phyloP scores from a whole-genome alignment of 64 coral and sea anemone genomes.

The Acropora yongei region DNA sequence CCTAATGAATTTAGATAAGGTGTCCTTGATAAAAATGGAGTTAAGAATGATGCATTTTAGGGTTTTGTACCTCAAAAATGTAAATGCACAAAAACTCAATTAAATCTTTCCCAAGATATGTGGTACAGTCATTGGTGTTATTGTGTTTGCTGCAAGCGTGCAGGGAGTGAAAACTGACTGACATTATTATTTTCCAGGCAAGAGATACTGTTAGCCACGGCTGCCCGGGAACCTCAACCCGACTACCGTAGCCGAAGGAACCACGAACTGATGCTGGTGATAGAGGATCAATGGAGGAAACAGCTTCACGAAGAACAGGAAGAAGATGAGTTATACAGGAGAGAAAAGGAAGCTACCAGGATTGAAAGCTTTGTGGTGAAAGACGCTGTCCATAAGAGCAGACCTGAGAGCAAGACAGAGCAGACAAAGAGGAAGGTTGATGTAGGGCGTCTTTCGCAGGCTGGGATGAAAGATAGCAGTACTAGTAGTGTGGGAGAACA shows the following conservation, averaged over 20 bases:
- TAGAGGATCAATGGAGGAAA: slow-evolving; percentile 88
- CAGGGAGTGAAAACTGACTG: background rate
- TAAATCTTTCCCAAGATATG: too few species aligned
- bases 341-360: slow-evolving; percentile 33
- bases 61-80: too few species aligned
- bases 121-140: too few species aligned
- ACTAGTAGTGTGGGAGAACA: background rate
- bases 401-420: slow-evolving; percentile 41
- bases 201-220: slow-evolving; percentile 79
- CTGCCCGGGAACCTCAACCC: slow-evolving; percentile 62
- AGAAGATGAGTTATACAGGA: slow-evolving; percentile 55
- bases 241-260: slow-evolving; percentile 79
- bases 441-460: background rate
- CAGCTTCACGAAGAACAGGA: slow-evolving; percentile 82
- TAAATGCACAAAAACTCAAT: too few species aligned
- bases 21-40: too few species aligned
- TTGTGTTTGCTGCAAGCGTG: background rate
- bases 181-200: slow-evolving; percentile 44
- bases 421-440: background rate
- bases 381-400: slow-evolving; percentile 28
- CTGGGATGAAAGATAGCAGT: background rate
- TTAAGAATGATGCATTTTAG: too few species aligned
- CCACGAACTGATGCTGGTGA: slow-evolving; percentile 70
- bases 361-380: slow-evolving; percentile 32
- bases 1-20: too few species aligned